Percentiles rank a stretch among this genome's conserved stretches.
These are phyloP conservation scores for Epistrophe grossulariae DNA, from an alignment of 2,888 invertebrate genomes.

Conservation along the genomic window DNA sequence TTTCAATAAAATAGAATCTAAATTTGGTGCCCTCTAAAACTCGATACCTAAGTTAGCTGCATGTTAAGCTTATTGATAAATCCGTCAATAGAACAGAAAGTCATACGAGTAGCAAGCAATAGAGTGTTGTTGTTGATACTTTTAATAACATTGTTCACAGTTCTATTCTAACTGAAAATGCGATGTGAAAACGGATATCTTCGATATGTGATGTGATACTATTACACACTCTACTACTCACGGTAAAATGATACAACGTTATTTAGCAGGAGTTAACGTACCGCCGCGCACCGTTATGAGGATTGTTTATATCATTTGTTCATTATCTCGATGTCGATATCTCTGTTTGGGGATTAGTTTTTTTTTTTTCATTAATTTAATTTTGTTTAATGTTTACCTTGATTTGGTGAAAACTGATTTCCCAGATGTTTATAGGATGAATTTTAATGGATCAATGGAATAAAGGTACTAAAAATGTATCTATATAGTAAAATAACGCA, in stretches of 20 bases:
- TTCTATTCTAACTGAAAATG: conserved; percentile 14
- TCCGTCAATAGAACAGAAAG: background rate
- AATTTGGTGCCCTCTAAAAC: background rate
- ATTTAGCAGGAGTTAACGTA: conserved; percentile 21
- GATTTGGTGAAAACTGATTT: conserved; percentile 36
- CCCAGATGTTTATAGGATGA: conserved; percentile 37
- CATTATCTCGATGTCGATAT: conserved; percentile 48
- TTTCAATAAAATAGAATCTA: background rate
- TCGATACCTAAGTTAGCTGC: background rate
- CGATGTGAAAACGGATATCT: conserved; percentile 1
- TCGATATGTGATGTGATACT: background rate
- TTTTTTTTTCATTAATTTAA: background rate
- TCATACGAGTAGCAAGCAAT: background rate
- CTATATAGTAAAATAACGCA: background rate
- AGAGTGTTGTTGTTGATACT: conserved; percentile 10
- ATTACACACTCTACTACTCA: background rate
- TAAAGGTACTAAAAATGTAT: conserved; percentile 27
- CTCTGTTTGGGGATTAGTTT: conserved; percentile 59
- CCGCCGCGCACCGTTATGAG: conserved; percentile 1
- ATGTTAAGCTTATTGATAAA: background rate
- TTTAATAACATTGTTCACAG: conserved; percentile 15
- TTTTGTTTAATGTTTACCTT: background rate
- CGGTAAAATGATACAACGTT: conserved; percentile 50
- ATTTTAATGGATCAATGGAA: conserved; percentile 40
- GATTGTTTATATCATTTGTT: conserved; percentile 55